Evolutionary conservation across 2,888 invertebrate genomes (phyloP), one percentile per base, ranked within the genome.

Genomic region (Pollenia labialis): DNA sequence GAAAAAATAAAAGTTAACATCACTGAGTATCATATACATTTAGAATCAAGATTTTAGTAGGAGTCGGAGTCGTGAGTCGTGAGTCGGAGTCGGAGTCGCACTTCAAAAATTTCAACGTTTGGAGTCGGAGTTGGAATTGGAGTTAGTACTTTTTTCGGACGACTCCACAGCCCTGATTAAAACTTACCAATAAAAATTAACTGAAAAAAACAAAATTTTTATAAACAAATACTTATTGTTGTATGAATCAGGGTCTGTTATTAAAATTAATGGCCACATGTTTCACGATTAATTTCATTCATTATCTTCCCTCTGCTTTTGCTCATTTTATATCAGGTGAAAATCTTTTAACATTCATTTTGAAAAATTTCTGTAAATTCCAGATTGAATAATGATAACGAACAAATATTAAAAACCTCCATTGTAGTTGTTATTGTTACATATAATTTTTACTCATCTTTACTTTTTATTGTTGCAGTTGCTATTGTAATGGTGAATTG

Each of bases 351-450:
- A 64, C 62, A 46, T 72, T 64, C 56, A 81, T 72, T 66, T 18
- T 50, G 6, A 23, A 56, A 81, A 71, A 58, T 52, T 66, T 18
- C 48, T n/a, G 42, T 44, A 54, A 54, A 62, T 32, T 32, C 32
- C 32, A 85, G 12, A 16, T 23, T 74, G 14, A 14, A 14, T 79
- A 40, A 77, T 85, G 62, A 85, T 85, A 76, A 75, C 48, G 71
- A 77, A 46, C 54, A 75, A 32, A 50, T 64, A 81, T 76, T 80
- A 71, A 32, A 32, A 71, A 56, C 42, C 64, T 48, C 10, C 56
- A 18, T 54, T 48, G 46, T 64, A 54, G 46, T 68, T n/a, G 48
- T 7, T 66, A 40, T 16, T 50, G 32, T 50, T 66, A 14, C n/a
- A 14, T 42, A 40, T n/a, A 40, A 42, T 16, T 7, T 54, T 9